Base-by-base conservation (phyloP, 2,888 invertebrate genomes). In the Papilio protenor region DNA sequence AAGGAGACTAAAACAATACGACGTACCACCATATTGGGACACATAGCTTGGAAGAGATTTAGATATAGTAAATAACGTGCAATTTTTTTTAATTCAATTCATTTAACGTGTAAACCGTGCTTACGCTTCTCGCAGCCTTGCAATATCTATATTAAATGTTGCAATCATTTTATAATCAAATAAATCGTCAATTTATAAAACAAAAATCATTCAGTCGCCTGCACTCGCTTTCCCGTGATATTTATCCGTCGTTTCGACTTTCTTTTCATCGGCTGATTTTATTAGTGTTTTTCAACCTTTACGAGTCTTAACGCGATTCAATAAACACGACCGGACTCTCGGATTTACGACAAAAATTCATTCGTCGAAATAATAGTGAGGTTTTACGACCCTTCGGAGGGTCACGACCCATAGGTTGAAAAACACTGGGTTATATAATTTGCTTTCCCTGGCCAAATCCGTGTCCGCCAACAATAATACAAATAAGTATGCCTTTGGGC, bases 81-180 rank as follows among this genome's bases (percentile, higher is more conserved):
- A 59, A 59, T 11, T 59, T 21, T 59, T 21, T 1, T 40, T 23
- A 27, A 61, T 14, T 27, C 5, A 23, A 5, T 5, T 1, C 10
- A 40, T 33, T 66, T 66, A 40, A 18, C 18, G 40, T 45, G n/a
- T 45, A 21, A 45, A 45, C n/a, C 45, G 40, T 69, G 66, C 66
- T 69, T 69, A 69, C 40, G 66, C 66, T 69, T 69, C 45, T n/a
- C n/a, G 40, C n/a, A 21, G 66, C 45, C 45, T 69, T 23, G 16
- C 16, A 18, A 18, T 59, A 59, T 59, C 18, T 18, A 18, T 52
- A 21, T n/a, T 45, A 45, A n/a, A 11, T 69, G 18, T 55, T 66
- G 14, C 40, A 64, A 45, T 12, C n/a, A 66, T 45, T 61, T 14
- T 12, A 10, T 27, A 27, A 61, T 27, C 14, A 27, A 23, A 23